Percentiles rank a stretch among this genome's conserved stretches.
phyloP scores from a whole-genome alignment of 2,797 vertebrate species.

The Acanthornis magna region DNA sequence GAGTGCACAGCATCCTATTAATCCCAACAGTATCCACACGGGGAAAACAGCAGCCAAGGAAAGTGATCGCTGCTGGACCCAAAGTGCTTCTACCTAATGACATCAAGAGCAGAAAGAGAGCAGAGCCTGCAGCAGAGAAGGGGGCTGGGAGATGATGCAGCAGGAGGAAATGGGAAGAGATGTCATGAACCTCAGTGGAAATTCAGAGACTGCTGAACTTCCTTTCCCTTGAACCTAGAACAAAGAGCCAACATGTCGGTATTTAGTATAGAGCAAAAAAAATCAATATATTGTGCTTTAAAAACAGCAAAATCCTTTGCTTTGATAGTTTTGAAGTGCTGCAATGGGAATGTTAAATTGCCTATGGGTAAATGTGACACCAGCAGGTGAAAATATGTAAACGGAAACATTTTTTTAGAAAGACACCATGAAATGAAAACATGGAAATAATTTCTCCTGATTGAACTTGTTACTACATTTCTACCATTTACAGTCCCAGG shows the following conservation, averaged over 20 bases:
- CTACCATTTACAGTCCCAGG: not conserved
- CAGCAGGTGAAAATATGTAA: not conserved
- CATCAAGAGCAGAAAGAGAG: not conserved
- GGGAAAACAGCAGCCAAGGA: not conserved
- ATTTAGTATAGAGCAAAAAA: not conserved
- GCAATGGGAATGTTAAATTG: not conserved
- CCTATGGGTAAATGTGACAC: not conserved
- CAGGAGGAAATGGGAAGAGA: not conserved
- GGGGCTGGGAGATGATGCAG: not conserved
- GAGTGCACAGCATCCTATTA: not conserved
- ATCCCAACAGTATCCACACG: rapidly evolving
- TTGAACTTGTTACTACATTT: not conserved
- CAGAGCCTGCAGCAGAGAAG: not conserved
- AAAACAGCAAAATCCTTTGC: not conserved
- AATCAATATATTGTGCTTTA: not conserved
- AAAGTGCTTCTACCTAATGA: rapidly evolving
- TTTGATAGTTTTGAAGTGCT: not conserved
- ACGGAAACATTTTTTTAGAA: not conserved
- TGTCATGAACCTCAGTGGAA: not conserved
- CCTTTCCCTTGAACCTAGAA: not conserved
- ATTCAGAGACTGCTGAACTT: not conserved
- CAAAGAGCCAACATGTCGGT: not conserved
- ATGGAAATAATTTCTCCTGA: not conserved
- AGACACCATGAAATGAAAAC: not conserved
- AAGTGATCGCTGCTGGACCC: not conserved